phyloP scores from a whole-genome alignment of 2,797 vertebrate genomes.

The Dipus sagitta region DNA sequence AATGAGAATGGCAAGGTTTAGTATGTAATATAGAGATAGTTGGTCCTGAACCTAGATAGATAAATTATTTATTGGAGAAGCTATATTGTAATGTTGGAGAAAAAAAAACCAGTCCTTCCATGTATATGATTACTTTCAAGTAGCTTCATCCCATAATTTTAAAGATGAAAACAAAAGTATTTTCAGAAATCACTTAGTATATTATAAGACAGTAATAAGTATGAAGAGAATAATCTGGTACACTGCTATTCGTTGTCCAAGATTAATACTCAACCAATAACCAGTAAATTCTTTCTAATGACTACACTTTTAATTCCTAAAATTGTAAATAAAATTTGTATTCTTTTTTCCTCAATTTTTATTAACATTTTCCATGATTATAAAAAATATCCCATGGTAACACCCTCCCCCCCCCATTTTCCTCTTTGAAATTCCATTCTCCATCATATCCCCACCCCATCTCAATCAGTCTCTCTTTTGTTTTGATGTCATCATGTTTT shows the following conservation, averaged over 20 bases:
- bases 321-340: constrained; percentile 25
- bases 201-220: neutral
- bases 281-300: constrained; percentile 15
- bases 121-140: neutral
- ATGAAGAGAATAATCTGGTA: neutral
- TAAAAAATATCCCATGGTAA: too few relatives aligned
- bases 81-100: neutral
- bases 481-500: too few relatives aligned
- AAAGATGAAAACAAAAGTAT: constrained; percentile 23
- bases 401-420: too few relatives aligned
- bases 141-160: neutral
- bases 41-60: neutral
- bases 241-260: neutral
- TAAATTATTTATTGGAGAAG: neutral
- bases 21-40: neutral
- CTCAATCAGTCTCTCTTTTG: too few relatives aligned
- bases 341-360: neutral
- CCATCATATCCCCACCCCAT: too few relatives aligned
- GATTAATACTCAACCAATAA: neutral
- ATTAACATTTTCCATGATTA: too few relatives aligned
- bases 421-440: too few relatives aligned
- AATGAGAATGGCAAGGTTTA: neutral
- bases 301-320: neutral
- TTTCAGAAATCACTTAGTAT: neutral
- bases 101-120: neutral